Conservation (phyloP, 2,888 invertebrate species). For the Koerneria pararmatus region DNA sequence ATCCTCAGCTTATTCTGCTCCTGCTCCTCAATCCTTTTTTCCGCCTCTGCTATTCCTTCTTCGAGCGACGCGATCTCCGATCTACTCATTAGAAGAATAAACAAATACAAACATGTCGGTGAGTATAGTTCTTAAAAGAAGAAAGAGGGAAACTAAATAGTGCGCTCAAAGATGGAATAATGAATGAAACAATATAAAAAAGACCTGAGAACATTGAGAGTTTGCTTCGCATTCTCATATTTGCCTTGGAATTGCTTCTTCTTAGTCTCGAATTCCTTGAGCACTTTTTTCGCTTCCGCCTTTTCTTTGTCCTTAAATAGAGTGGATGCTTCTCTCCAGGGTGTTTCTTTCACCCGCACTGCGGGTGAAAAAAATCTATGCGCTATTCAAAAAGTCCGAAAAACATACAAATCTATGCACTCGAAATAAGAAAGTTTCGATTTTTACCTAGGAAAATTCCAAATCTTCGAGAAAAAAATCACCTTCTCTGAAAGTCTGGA, state of each 20-base stretch:
- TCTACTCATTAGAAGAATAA: neutral
- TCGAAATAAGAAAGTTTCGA: too few relatives aligned
- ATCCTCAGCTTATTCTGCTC: conserved; percentile 45
- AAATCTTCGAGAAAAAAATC: too few relatives aligned
- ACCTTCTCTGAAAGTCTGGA: too few relatives aligned
- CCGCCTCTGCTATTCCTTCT: neutral
- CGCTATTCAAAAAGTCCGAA: too few relatives aligned
- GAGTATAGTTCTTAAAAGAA: neutral
- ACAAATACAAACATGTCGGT: conserved; percentile 15
- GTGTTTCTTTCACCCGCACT: too few relatives aligned
- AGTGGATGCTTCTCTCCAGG: too few relatives aligned
- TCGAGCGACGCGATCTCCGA: conserved; percentile 10
- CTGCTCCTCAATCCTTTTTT: neutral
- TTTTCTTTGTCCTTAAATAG: conserved; percentile 35
- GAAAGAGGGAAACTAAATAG: too few relatives aligned
- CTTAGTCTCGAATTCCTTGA: conserved; percentile 27
- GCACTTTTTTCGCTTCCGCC: conserved; percentile 32
- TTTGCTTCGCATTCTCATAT: conserved; percentile 20
- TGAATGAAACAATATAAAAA: neutral
- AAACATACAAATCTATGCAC: too few relatives aligned
- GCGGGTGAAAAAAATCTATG: too few relatives aligned
- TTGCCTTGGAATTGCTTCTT: conserved; percentile 14
- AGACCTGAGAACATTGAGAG: conserved; percentile 18
- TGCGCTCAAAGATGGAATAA: too few relatives aligned
- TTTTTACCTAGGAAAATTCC: too few relatives aligned